Conservation (phyloP, 2,888 invertebrate genomes). For the Aproaerema taeniolella region DNA sequence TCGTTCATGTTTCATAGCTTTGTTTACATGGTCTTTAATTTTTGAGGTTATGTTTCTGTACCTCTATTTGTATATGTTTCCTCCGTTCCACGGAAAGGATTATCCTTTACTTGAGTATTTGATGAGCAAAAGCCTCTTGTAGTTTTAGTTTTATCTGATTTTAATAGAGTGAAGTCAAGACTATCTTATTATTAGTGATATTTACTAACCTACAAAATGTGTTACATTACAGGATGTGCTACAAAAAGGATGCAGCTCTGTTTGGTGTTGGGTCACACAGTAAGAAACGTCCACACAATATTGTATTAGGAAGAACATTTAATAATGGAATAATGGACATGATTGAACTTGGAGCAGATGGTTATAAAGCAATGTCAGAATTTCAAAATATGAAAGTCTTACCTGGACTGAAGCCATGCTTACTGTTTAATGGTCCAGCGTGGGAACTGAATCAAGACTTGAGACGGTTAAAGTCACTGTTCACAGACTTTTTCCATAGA, state of each 20-base stretch:
- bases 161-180: no score
- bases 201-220: no score
- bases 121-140: no score
- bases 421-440: constrained; percentile 93
- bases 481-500: constrained; percentile 95
- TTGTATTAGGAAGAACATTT: constrained; percentile 92
- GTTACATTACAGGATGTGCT: constrained; percentile 78
- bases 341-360: constrained; percentile 95
- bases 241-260: constrained; percentile 91
- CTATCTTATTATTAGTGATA: background rate
- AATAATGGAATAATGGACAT: constrained; percentile 95
- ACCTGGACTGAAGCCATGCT: constrained; percentile 91
- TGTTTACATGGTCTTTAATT: no score
- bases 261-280: constrained; percentile 95
- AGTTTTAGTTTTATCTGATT: no score
- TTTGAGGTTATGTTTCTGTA: no score
- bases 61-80: no score
- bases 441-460: constrained; percentile 91
- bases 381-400: constrained; percentile 88
- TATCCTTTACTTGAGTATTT: no score
- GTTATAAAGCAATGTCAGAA: constrained; percentile 86
- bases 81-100: no score
- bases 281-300: constrained; percentile 96
- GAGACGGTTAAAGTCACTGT: constrained; percentile 89
- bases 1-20: no score